Evolutionary conservation across 37 sponge, comb jelly and placozoan species (phyloP).

Genomic region (Chondrosia reniformis): DNA sequence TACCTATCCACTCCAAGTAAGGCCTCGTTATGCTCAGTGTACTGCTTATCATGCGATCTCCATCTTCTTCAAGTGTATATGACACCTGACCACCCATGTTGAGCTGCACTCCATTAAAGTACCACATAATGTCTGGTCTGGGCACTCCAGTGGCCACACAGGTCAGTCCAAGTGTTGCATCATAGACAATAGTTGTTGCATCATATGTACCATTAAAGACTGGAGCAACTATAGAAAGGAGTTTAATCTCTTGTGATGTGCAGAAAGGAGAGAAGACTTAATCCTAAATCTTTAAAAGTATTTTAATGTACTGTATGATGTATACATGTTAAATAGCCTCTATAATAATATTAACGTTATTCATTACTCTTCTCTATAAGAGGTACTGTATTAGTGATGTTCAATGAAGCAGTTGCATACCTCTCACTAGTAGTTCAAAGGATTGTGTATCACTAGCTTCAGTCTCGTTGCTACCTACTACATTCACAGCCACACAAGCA

Average conservation of each 20-base stretch:
- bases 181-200: constrained; percentile 2
- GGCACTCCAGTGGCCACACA: constrained; percentile 49
- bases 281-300: no score
- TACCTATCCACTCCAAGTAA: constrained; percentile 23
- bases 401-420: no score
- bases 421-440: constrained; percentile 40
- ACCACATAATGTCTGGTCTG: constrained; percentile 57
- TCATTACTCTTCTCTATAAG: no score
- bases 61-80: background rate
- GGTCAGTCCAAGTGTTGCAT: constrained; percentile 1
- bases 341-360: background rate
- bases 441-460: background rate
- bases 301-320: background rate
- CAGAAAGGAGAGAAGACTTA: no score
- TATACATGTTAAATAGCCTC: background rate
- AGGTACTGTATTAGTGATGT: no score
- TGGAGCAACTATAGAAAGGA: constrained; percentile 33
- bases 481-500: constrained; percentile 28
- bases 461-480: constrained; percentile 2
- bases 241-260: background rate
- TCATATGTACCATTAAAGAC: background rate
- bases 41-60: constrained; percentile 1
- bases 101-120: constrained; percentile 28
- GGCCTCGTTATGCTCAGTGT: background rate
- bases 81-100: background rate